Percentiles rank a stretch among this genome's conserved stretches.
These are phyloP conservation scores for Rhagium mordax DNA, from an alignment of 2,888 invertebrate species.

Conservation along the genomic window DNA sequence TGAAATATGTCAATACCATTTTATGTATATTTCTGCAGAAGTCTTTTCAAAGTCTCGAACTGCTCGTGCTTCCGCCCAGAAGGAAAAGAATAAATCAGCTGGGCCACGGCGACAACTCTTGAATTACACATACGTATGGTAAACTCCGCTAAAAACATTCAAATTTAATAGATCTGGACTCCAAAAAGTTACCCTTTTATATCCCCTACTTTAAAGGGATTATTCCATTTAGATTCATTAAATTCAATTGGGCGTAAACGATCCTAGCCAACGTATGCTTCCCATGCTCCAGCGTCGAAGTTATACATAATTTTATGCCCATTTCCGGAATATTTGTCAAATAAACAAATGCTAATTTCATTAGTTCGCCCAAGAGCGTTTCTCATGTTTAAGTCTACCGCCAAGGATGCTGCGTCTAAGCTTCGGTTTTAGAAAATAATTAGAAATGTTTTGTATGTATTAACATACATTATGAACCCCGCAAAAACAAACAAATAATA, in stretches of 20 bases:
- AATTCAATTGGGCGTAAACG: constrained; percentile 27
- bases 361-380: no score
- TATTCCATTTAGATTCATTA: constrained; percentile 27
- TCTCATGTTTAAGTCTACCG: no score
- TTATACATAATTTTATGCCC: constrained; percentile 1
- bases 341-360: neutral
- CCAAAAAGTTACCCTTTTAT: constrained; percentile 22
- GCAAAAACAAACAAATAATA: no score
- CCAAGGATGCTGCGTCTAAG: no score
- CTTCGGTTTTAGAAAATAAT: no score
- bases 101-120: neutral
- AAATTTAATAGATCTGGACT: constrained; percentile 8
- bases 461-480: no score
- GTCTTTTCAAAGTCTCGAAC: no score
- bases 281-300: constrained; percentile 1
- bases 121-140: neutral
- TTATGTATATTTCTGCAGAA: neutral
- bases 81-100: neutral
- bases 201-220: constrained; percentile 22
- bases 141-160: neutral
- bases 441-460: no score
- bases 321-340: neutral
- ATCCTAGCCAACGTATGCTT: constrained; percentile 9
- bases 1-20: neutral
- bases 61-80: neutral